Evolutionary conservation across 2,888 invertebrate species (phyloP).

Genomic region (Leptopilina myrica): DNA sequence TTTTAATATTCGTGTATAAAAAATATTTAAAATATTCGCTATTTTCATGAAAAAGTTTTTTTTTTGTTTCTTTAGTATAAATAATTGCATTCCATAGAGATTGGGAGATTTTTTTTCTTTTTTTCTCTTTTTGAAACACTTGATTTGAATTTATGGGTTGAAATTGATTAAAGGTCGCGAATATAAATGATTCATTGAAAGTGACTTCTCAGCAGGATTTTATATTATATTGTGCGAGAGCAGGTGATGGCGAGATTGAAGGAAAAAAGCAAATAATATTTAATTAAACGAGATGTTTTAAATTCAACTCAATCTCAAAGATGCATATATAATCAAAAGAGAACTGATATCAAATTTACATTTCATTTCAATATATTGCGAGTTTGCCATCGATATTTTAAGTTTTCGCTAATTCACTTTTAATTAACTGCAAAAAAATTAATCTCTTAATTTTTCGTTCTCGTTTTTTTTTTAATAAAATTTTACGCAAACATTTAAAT

Average conservation of each 20-base stretch:
- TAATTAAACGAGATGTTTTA: constrained; percentile 23
- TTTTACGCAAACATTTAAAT: too few species aligned
- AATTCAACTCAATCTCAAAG: constrained; percentile 21
- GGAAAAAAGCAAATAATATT: constrained; percentile 8
- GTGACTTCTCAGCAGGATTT: constrained; percentile 21
- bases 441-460: neutral
- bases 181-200: constrained; percentile 35
- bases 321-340: constrained; percentile 2
- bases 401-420: constrained; percentile 3
- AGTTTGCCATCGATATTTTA: too few species aligned
- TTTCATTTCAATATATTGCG: neutral
- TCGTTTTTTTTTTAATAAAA: too few species aligned
- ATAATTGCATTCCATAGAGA: neutral
- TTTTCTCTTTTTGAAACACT: neutral
- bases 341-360: constrained; percentile 19
- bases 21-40: too few species aligned
- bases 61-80: too few species aligned
- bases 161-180: constrained; percentile 23
- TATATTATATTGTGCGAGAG: neutral
- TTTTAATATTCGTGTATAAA: too few species aligned
- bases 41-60: too few species aligned
- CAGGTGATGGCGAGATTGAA: constrained; percentile 17
- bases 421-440: neutral
- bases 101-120: neutral
- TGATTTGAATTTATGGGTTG: constrained; percentile 15